phyloP scores from a whole-genome alignment of 2,888 invertebrate genomes.

The Physocephala rufipes region DNA sequence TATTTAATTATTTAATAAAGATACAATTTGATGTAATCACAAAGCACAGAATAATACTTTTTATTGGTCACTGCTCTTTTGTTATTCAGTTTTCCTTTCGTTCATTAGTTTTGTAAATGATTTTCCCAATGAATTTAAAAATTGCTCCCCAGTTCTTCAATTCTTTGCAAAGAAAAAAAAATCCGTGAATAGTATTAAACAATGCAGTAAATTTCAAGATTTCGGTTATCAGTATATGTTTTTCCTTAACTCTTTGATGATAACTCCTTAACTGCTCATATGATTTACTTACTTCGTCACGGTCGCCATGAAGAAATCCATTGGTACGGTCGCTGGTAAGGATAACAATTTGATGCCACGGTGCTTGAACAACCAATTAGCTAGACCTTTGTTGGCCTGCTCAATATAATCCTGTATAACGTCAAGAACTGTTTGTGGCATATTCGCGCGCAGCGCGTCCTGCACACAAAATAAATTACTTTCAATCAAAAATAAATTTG shows the following conservation, averaged over 20 bases:
- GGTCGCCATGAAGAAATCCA: constrained; percentile 87
- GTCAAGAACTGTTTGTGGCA: constrained; percentile 89
- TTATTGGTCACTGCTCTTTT: constrained; percentile 40
- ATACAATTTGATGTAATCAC: neutral
- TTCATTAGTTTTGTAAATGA: constrained; percentile 56
- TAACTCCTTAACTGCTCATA: no score
- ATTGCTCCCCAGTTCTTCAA: constrained; percentile 53
- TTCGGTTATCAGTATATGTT: no score
- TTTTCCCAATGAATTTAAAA: constrained; percentile 54
- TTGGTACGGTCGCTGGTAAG: constrained; percentile 87
- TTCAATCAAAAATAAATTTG: constrained; percentile 5
- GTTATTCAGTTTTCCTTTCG: no score
- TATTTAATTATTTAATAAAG: neutral
- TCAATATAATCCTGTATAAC: constrained; percentile 94
- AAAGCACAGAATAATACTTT: constrained; percentile 8
- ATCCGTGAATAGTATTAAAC: constrained; percentile 18
- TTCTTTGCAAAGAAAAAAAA: constrained; percentile 42
- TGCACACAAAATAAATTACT: constrained; percentile 60
- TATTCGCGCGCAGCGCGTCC: constrained; percentile 87
- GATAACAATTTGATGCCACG: constrained; percentile 83
- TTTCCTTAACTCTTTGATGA: neutral
- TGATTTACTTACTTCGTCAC: constrained; percentile 81
- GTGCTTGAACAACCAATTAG: constrained; percentile 90
- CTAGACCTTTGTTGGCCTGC: constrained; percentile 87
- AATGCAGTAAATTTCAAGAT: constrained; percentile 7